Evolutionary conservation across 2,797 vertebrate genomes (phyloP).

Genomic region (Spinibarbus caldwelli): DNA sequence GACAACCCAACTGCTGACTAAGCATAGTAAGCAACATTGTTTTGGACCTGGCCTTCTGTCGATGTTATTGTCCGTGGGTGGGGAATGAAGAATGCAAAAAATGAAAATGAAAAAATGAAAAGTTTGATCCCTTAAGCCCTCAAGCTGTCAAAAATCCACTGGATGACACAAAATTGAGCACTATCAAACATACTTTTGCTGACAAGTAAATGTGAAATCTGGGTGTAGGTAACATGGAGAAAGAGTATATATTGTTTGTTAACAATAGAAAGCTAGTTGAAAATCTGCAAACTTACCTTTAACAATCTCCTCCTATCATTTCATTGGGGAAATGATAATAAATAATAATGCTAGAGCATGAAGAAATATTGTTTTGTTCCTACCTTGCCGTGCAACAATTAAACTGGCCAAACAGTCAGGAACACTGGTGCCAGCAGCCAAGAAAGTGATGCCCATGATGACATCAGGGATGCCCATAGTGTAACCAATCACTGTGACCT

Average conservation of each 20-base stretch:
- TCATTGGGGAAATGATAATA: neutral
- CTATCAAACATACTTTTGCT: neutral
- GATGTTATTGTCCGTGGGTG: neutral
- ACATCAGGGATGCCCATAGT: conserved; percentile 95
- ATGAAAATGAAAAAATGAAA: neutral
- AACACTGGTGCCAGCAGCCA: conserved; percentile 96
- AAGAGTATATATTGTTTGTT: too few species aligned
- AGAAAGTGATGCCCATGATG: conserved; percentile 98
- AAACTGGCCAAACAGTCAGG: conserved; percentile 98
- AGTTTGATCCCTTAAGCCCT: too few species aligned
- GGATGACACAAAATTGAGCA: neutral
- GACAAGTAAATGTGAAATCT: neutral
- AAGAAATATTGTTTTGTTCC: neutral
- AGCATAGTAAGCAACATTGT: neutral
- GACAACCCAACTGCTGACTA: neutral
- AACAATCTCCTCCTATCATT: neutral
- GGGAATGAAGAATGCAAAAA: neutral
- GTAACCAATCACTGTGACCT: conserved; percentile 96
- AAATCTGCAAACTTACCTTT: neutral
- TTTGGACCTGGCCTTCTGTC: neutral
- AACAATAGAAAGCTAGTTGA: too few species aligned
- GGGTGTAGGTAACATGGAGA: too few species aligned
- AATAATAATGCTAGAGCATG: neutral
- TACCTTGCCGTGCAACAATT: conserved; percentile 95
- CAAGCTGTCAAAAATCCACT: neutral